These are phyloP conservation scores for Gastrophysa polygoni DNA, from an alignment of 2,888 invertebrate species.

Conservation along the genomic window DNA sequence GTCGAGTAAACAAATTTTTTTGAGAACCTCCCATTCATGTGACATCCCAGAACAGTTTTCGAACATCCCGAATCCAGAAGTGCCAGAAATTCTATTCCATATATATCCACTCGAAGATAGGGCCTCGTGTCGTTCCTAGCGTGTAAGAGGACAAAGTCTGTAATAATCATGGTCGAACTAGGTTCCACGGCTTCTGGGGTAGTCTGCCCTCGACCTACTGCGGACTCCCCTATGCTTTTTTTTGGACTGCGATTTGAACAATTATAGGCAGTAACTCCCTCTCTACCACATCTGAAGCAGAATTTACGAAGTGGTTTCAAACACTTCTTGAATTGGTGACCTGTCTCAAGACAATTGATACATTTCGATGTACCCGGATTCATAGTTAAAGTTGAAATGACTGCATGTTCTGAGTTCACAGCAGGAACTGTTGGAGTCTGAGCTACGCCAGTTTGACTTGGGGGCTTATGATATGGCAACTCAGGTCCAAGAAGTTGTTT, in stretches of 20 bases:
- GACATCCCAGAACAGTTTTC: neutral
- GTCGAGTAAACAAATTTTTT: too few relatives aligned
- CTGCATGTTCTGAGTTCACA: neutral
- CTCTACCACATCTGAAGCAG: neutral
- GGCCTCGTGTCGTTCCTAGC: too few relatives aligned
- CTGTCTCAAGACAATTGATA: neutral
- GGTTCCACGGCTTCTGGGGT: too few relatives aligned
- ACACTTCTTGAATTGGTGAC: neutral
- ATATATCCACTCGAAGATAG: neutral
- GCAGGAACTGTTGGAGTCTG: too few relatives aligned
- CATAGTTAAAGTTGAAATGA: neutral
- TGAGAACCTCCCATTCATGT: too few relatives aligned
- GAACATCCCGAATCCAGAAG: neutral
- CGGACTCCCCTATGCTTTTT: neutral
- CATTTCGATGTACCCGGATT: neutral
- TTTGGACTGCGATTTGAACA: neutral
- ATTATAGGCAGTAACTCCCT: too few relatives aligned
- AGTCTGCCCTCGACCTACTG: neutral
- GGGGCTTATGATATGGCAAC: constrained; percentile 4
- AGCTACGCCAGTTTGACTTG: neutral
- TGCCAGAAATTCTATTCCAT: neutral
- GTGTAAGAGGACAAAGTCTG: too few relatives aligned
- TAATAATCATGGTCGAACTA: too few relatives aligned
- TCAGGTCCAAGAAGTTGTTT: constrained; percentile 15
- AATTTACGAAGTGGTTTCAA: neutral